Percentiles rank a stretch among this genome's conserved stretches.
phyloP scores from a whole-genome alignment of 1,140 invertebrate genomes.

The Drosophila orena region DNA sequence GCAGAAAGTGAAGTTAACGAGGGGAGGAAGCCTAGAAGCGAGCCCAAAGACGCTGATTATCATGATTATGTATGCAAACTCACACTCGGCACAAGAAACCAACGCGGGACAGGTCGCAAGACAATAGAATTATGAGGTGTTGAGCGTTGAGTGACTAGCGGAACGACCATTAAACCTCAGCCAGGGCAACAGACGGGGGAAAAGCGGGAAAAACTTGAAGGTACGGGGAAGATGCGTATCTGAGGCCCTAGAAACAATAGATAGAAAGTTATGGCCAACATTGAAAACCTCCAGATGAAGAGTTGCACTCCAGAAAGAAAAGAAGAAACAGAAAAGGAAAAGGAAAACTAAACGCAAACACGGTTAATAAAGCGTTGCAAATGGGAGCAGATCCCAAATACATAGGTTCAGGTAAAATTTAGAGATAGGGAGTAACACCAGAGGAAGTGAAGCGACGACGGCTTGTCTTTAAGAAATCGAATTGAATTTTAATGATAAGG shows the following conservation, averaged over 20 bases:
- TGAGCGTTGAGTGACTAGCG: conserved; percentile 76
- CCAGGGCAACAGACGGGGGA: conserved; percentile 11
- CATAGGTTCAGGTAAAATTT: conserved; percentile 39
- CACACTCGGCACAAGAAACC: conserved; percentile 36
- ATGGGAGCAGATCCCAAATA: conserved; percentile 36
- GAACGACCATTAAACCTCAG: conserved; percentile 56
- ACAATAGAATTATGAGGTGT: conserved; percentile 83
- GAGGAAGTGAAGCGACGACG: conserved; percentile 28
- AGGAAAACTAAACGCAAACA: conserved; percentile 54
- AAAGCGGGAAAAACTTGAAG: not conserved
- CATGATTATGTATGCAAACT: conserved; percentile 75
- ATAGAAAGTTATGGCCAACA: conserved; percentile 73
- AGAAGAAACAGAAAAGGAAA: conserved; percentile 26
- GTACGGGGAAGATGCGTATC: not conserved
- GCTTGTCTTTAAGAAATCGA: conserved; percentile 48
- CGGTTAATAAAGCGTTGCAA: conserved; percentile 64
- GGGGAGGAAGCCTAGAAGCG: conserved; percentile 40
- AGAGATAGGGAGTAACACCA: conserved; percentile 10
- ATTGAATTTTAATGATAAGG: conserved; percentile 72
- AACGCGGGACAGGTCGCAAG: conserved; percentile 58
- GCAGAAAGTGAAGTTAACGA: conserved; percentile 80
- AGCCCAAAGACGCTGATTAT: conserved; percentile 71
- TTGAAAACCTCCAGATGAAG: conserved; percentile 28
- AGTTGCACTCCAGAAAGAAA: conserved; percentile 32
- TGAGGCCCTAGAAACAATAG: conserved; percentile 50